phyloP scores from a whole-genome alignment of 1,140 invertebrate genomes.

The Drosophila pruinosa region DNA sequence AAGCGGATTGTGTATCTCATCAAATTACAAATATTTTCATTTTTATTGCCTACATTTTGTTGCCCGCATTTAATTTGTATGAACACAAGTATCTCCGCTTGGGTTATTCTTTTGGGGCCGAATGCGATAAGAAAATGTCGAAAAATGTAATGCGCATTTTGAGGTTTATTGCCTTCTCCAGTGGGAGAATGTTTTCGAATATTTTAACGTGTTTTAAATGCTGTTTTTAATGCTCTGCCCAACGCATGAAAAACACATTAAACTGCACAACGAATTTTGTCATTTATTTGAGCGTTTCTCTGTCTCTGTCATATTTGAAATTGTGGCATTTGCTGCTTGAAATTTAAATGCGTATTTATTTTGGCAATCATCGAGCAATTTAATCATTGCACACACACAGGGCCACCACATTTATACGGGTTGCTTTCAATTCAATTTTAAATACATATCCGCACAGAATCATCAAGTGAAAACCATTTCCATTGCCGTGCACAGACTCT shows the following conservation, averaged over 20 bases:
- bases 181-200: not conserved
- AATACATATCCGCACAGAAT: not conserved
- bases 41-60: not conserved
- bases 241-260: not conserved
- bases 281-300: no score
- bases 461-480: conserved; percentile 9
- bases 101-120: not conserved
- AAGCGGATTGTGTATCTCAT: conserved; percentile 13
- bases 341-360: not conserved
- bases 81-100: not conserved
- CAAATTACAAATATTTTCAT: not conserved
- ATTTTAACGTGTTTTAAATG: conserved; percentile 15
- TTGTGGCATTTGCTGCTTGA: not conserved
- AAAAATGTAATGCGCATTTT: not conserved
- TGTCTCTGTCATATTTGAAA: not conserved
- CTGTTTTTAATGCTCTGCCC: not conserved
- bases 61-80: conserved; percentile 3
- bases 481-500: conserved; percentile 43
- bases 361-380: conserved; percentile 19
- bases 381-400: conserved; percentile 5
- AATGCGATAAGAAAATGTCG: not conserved
- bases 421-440: conserved; percentile 7
- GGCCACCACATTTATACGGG: conserved; percentile 1
- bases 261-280: not conserved
- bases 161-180: conserved; percentile 3